Base-by-base conservation (phyloP, 2,888 invertebrate genomes). In the Xylophagus ater region DNA sequence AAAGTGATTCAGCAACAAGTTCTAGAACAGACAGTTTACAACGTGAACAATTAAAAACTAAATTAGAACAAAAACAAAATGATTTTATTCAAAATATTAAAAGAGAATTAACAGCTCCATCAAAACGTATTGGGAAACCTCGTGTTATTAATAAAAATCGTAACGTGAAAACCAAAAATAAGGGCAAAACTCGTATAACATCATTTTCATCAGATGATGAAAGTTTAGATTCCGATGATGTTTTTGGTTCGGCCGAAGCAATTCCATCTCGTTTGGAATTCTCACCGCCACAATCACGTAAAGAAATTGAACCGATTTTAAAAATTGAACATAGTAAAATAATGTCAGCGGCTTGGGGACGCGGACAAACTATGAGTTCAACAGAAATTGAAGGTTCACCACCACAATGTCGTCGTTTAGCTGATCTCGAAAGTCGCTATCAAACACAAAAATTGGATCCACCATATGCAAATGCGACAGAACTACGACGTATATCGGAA, bases 341-440 rank as follows among this genome's bases (percentile, higher is more conserved):
- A 8, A 74, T 75, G 14, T 75, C 76, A 2, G 76, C 74, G 1
- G 75, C 74, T 18, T 76, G 76, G 76, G 75, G 75, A 37, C 67
- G 76, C 48, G 76, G 76, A 0, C 81, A 81, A 60, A 76, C 76
- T 1, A 81, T 81, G 81, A 81, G 80, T 49, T 81, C 81, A 0
- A 81, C 81, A 1, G 81, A 81, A 68, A 79, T 81, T 5, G 81
- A 81, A 59, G 81, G 81, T 1, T 81, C 81, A 1, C 81, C 81
- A 1, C 81, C 81, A 1, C 79, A 79, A 49, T 79, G 79, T 47
- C 67, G 81, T 5, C 76, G 79, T 48, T 54, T 76, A 20, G 72
- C 73, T 2, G 76, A 76, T 49, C 59, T 76, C 2, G 76, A 76
- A 59, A 77, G 74, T 46, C 76, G 78, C 43, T 77, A 78, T 51